These are phyloP conservation scores for Oreonectes daqikongensis DNA, from an alignment of 2,797 vertebrate genomes.

Conservation along the genomic window DNA sequence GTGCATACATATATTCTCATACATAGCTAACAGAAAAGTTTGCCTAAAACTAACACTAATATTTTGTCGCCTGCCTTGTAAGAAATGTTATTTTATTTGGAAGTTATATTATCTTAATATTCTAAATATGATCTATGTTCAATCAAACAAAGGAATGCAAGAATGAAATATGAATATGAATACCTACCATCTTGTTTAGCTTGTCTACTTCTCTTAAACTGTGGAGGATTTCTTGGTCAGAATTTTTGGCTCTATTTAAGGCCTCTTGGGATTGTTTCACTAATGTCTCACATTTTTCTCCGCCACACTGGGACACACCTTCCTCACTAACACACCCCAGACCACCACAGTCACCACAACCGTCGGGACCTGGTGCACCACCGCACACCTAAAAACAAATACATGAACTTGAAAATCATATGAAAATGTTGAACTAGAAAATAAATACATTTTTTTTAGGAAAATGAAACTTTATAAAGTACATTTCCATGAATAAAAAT, in stretches of 20 bases:
- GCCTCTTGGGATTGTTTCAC: conserved; percentile 73
- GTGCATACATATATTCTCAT: background rate
- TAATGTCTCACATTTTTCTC: conserved; percentile 82
- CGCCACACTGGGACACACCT: conserved; percentile 82
- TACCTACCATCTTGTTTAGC: conserved; percentile 89
- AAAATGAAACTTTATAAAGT: too few species aligned
- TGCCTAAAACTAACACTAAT: too few species aligned
- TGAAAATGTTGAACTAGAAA: too few species aligned
- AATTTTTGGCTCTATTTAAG: conserved; percentile 84
- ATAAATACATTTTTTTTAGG: background rate
- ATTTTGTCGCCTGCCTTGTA: too few species aligned
- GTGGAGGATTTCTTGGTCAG: conserved; percentile 85
- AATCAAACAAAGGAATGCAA: background rate
- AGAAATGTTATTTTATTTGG: too few species aligned
- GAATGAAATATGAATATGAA: background rate
- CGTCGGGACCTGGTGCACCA: conserved; percentile 69
- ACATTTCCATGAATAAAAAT: too few species aligned
- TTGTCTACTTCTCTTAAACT: conserved; percentile 91
- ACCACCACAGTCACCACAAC: conserved; percentile 86
- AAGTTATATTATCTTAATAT: too few species aligned
- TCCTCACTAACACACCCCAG: conserved; percentile 78
- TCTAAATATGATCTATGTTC: too few species aligned
- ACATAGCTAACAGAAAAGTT: too few species aligned
- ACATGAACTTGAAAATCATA: background rate
- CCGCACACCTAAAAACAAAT: conserved; percentile 83